Percentiles rank a stretch among this genome's conserved stretches.
phyloP scores from a whole-genome alignment of 2,113 vertebrate species.

The Panthera leo region DNA sequence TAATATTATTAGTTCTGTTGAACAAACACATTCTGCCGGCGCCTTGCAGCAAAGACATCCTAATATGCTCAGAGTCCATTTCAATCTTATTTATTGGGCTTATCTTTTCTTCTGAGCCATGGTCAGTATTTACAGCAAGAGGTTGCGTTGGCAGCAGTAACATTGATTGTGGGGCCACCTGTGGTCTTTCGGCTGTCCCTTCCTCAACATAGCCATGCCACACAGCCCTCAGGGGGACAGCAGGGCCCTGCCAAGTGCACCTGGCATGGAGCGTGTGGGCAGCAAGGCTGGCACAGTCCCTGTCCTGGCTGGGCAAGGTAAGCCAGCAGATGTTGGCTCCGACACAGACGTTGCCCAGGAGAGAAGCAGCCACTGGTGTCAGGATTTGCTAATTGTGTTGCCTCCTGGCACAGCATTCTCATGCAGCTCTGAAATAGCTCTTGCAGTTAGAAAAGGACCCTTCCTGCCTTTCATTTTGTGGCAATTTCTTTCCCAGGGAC shows the following conservation, averaged over 20 bases:
- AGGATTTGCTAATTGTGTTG: background rate
- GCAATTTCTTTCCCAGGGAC: slow-evolving; percentile 38
- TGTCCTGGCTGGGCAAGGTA: background rate
- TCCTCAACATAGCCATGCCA: background rate
- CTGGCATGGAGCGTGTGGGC: background rate
- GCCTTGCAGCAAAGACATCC: slow-evolving; percentile 64
- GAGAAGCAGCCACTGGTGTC: background rate
- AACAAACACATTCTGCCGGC: slow-evolving; percentile 71
- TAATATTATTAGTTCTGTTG: slow-evolving; percentile 66
- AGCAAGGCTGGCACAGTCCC: background rate
- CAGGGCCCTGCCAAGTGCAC: background rate
- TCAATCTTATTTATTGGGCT: slow-evolving; percentile 71
- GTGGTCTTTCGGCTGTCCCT: background rate
- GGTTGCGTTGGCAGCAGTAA: slow-evolving; percentile 49
- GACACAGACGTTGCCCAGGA: background rate
- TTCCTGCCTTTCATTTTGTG: background rate
- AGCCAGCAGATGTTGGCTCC: background rate
- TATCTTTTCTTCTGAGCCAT: slow-evolving; percentile 58
- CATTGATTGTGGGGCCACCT: slow-evolving; percentile 12
- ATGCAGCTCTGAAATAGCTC: background rate
- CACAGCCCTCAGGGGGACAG: background rate
- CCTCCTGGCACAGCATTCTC: background rate
- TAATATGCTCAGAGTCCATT: slow-evolving; percentile 70
- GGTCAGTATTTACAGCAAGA: slow-evolving; percentile 66
- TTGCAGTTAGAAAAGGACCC: background rate